Evolutionary conservation across 2,113 vertebrate genomes (phyloP).

Genomic region (Phasianus colchicus): DNA sequence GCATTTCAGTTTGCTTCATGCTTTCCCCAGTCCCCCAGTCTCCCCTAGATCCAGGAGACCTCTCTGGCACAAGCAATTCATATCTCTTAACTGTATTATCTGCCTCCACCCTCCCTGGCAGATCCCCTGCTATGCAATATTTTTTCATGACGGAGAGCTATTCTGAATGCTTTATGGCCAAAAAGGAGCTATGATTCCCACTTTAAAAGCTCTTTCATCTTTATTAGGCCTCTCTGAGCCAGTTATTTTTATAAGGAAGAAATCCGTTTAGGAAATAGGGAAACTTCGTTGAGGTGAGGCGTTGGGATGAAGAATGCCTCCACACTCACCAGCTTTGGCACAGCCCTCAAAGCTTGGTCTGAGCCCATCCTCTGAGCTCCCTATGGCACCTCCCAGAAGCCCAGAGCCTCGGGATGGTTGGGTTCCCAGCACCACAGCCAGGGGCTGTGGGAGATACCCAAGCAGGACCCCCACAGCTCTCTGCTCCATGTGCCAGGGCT

Average conservation of each 20-base stretch:
- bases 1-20: neutral
- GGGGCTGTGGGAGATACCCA: neutral
- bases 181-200: neutral
- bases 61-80: neutral
- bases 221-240: neutral
- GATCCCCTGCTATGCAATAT: neutral
- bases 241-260: neutral
- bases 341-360: neutral
- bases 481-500: neutral
- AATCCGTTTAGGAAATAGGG: constrained; percentile 8
- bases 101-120: neutral
- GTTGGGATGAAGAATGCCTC: neutral
- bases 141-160: neutral
- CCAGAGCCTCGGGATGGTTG: neutral
- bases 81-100: neutral
- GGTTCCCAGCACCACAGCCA: neutral
- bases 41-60: neutral
- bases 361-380: neutral
- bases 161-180: constrained; percentile 18
- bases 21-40: neutral
- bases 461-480: neutral
- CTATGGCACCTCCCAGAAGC: neutral
- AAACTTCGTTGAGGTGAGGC: neutral
- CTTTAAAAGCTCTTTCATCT: constrained; percentile 33
- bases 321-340: fast-evolving